Evolutionary conservation across 2,113 vertebrate species (phyloP), one percentile per base, ranked within the genome.

Genomic region (Stegostoma tigrinum): DNA sequence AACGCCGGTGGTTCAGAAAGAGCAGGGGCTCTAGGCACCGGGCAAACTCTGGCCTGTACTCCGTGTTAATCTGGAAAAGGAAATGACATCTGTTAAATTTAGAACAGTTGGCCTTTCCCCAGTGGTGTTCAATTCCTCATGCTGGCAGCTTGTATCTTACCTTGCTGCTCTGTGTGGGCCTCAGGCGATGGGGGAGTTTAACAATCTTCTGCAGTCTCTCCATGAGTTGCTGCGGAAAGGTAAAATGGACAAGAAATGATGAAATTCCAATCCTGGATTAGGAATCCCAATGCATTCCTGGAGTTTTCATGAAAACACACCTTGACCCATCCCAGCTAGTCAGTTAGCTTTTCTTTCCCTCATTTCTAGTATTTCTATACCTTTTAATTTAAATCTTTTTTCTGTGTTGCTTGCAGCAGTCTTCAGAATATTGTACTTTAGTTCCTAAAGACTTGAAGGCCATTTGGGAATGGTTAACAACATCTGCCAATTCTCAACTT

Each of bases 161-260:
- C 98, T 99, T 98, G 98, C 98, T 98, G 97, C 98, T 99, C 97
- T 98, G 98, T 0, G 97, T 97, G 0, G 98, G 99, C n/a, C 97
- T 97, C 96, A 99, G 97, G 42, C 97, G 98, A 55, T 98, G 98
- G 0, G 99, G 98, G 95, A 98, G 97, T 72, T 98, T 98, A 72
- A 98, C 98, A 0, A 99, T 98, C 96, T 98, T 97, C 97, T 98
- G 98, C 97, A 99, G 97, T 64, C 99, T 97, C 96, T 98, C 98
- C 98, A 99, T 98, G 94, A 99, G 97, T 98, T 99, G 98, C 98
- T 99, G 97, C 85, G 96, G 93, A 96, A 95, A 95, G 96, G 96
- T 96, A 78, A 34, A 23, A 86, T 34, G 90, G 1, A 75, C 1
- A 95, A 38, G 19, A 23, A 38, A 61, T 61, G 7, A 42, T 95